A percentile compares a stretch with the other conserved stretches of the same genome.
Conservation (phyloP, 1,140 invertebrate genomes). For the Galendromus occidentalis region DNA sequence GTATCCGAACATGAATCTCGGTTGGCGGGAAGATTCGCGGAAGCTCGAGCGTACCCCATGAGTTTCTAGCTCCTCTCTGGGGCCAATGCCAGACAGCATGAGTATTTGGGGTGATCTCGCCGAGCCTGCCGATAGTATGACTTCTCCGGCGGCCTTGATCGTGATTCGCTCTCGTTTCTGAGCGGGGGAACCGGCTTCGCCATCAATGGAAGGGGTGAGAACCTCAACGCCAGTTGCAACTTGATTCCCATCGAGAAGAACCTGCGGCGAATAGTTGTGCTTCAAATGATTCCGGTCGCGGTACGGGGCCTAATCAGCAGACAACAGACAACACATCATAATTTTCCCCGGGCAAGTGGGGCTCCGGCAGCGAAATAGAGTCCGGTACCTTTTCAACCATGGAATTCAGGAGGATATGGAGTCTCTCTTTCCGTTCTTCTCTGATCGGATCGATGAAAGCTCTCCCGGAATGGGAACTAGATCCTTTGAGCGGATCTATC, state of each 20-base stretch:
- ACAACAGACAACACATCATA: too few relatives aligned
- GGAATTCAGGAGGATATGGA: background rate
- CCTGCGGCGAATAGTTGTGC: too few relatives aligned
- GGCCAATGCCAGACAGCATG: conserved; percentile 72
- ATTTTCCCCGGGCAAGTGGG: too few relatives aligned
- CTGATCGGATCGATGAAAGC: background rate
- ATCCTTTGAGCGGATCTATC: background rate
- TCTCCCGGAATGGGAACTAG: background rate
- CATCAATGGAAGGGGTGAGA: background rate
- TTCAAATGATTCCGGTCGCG: too few relatives aligned
- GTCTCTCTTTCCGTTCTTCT: background rate
- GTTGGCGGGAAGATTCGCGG: background rate
- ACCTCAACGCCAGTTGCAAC: conserved; percentile 52
- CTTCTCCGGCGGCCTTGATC: conserved; percentile 41
- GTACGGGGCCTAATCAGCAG: too few relatives aligned
- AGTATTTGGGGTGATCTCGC: conserved; percentile 57
- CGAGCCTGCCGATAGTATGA: conserved; percentile 53
- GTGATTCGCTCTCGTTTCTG: conserved; percentile 27
- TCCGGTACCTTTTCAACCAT: background rate
- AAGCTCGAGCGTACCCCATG: background rate
- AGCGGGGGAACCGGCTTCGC: conserved; percentile 39
- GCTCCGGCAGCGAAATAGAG: background rate
- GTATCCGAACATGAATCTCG: background rate
- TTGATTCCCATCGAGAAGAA: conserved; percentile 27
- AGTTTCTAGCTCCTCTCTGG: conserved; percentile 32